phyloP scores from a whole-genome alignment of 2,888 invertebrate species.

The Zaprionus bogoriensis region DNA sequence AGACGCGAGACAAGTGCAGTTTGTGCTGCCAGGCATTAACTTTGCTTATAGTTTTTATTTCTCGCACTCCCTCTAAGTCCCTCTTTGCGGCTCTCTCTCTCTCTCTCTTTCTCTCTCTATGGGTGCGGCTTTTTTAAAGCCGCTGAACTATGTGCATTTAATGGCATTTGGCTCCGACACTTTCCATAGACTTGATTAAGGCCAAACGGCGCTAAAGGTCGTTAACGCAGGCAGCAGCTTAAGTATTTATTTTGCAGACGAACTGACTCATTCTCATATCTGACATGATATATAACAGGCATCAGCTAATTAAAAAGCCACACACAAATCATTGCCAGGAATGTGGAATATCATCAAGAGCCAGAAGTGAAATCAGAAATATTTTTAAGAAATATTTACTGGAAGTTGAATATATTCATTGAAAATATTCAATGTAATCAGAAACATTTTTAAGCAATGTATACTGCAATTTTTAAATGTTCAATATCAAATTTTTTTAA shows the following conservation, averaged over 20 bases:
- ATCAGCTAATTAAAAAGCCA: constrained; percentile 35
- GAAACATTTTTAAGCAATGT: no score
- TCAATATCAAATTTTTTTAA: no score
- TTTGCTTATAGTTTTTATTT: constrained; percentile 17
- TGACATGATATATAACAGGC: no score
- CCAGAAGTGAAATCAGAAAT: not conserved
- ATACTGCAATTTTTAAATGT: no score
- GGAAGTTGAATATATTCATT: no score
- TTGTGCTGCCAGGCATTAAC: constrained; percentile 45
- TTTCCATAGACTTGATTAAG: constrained; percentile 53
- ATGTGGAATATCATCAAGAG: not conserved
- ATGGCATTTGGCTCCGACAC: constrained; percentile 47
- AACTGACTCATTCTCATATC: constrained; percentile 3
- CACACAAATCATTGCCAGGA: constrained; percentile 36
- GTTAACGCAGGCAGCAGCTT: constrained; percentile 51
- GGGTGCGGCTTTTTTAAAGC: constrained; percentile 53
- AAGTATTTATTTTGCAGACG: constrained; percentile 23
- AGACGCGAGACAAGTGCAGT: constrained; percentile 52
- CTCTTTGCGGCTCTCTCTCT: no score
- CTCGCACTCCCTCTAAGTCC: not conserved
- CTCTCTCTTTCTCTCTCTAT: no score
- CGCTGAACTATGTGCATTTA: constrained; percentile 67
- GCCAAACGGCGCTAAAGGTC: constrained; percentile 49
- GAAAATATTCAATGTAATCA: no score
- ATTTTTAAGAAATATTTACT: not conserved